These are phyloP conservation scores for Netelia fuscicornis DNA, from an alignment of 2,888 invertebrate species.

Conservation along the genomic window DNA sequence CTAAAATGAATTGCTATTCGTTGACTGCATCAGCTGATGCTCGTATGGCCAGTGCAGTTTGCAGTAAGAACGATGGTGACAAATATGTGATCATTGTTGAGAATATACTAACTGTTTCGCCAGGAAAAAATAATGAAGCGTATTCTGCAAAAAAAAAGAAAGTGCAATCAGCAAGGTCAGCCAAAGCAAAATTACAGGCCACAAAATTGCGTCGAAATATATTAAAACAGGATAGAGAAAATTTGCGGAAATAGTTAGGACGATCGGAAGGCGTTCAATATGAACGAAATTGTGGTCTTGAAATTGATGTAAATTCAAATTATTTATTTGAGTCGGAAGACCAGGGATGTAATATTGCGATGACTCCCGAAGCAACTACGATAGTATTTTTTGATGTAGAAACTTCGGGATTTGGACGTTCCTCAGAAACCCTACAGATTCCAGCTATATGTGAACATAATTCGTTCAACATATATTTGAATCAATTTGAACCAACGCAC, in stretches of 20 bases:
- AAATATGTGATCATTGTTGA: no score
- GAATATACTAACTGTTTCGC: background rate
- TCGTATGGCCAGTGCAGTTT: no score
- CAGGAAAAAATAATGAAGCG: no score
- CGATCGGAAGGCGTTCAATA: background rate
- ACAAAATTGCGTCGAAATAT: no score
- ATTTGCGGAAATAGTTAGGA: background rate
- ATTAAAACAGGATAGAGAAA: background rate
- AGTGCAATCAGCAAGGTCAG: no score
- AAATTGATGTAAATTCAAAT: background rate
- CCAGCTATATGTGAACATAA: slow-evolving; percentile 19
- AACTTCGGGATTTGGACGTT: background rate
- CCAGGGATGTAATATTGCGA: background rate
- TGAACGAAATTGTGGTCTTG: background rate
- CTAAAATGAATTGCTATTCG: no score
- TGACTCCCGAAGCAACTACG: background rate
- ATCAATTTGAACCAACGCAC: no score
- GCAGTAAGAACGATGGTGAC: no score
- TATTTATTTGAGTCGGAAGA: background rate
- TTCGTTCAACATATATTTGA: background rate
- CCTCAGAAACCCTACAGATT: slow-evolving; percentile 26
- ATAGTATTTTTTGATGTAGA: slow-evolving; percentile 8
- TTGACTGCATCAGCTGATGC: no score
- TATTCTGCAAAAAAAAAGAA: no score
- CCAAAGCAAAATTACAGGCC: no score